Percentiles rank a stretch among this genome's conserved stretches.
Conservation (phyloP, 2,113 vertebrate genomes). For the Microcebus ravelobensis region DNA sequence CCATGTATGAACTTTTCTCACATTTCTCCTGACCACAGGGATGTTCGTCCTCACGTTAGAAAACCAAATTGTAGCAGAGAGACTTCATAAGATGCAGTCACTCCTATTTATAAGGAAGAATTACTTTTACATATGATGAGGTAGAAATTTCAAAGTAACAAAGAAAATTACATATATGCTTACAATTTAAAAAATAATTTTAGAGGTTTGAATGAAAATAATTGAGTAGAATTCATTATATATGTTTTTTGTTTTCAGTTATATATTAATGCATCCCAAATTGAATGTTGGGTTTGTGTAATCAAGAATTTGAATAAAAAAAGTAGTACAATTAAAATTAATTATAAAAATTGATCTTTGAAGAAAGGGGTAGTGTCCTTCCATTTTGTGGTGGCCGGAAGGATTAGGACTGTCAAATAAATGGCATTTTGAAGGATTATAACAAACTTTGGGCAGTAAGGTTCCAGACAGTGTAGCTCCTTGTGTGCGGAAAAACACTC, state of each 20-base stretch:
- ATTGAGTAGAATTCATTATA: accelerated
- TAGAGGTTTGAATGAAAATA: neutral
- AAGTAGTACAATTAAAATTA: neutral
- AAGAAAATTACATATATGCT: neutral
- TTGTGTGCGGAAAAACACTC: neutral
- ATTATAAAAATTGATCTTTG: neutral
- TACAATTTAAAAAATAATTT: neutral
- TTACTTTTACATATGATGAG: neutral
- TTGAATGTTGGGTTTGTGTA: neutral
- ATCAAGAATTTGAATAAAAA: neutral
- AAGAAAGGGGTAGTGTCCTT: neutral
- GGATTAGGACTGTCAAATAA: accelerated
- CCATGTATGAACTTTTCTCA: accelerated
- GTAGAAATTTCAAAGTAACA: neutral
- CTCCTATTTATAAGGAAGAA: no score
- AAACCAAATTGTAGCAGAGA: accelerated
- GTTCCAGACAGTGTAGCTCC: neutral
- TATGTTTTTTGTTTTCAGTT: accelerated
- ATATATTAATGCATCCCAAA: neutral
- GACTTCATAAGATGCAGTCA: accelerated
- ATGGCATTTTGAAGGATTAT: accelerated
- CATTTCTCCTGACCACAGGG: accelerated
- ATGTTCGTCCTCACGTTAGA: neutral
- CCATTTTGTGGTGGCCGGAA: no score
- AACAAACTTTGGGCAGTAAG: neutral